Evolutionary conservation across 2,888 invertebrate genomes (phyloP).

Genomic region (Hedychridium roseum): DNA sequence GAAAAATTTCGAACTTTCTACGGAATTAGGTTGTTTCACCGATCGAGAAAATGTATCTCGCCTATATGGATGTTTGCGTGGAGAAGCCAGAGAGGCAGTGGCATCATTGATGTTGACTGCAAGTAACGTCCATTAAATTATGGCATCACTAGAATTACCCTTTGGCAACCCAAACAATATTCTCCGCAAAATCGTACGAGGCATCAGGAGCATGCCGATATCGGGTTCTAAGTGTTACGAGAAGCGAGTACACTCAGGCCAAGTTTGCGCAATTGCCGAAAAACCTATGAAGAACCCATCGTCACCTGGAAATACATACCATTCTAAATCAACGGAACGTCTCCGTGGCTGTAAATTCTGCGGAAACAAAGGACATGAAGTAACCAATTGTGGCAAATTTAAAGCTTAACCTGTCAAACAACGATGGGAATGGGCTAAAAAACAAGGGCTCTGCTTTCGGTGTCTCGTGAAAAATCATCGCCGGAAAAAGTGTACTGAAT

Average conservation of each 20-base stretch:
- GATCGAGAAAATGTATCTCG: conserved; percentile 11
- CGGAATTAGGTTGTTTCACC: conserved; percentile 6
- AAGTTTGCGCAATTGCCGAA: too few species aligned
- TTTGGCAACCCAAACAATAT: conserved; percentile 13
- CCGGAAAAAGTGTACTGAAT: not conserved
- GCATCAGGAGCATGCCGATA: conserved; percentile 3
- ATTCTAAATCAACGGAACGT: too few species aligned
- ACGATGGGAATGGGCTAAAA: not conserved
- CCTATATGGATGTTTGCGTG: not conserved
- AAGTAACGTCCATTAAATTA: not conserved
- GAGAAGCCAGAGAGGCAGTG: conserved; percentile 8
- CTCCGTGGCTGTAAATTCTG: not conserved
- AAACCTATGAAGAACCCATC: too few species aligned
- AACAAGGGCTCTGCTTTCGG: not conserved
- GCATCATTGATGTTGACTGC: conserved; percentile 5
- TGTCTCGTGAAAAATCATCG: not conserved
- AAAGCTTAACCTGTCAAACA: not conserved
- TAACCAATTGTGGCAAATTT: not conserved
- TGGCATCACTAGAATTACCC: conserved; percentile 5
- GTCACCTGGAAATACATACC: too few species aligned
- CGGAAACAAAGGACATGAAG: not conserved
- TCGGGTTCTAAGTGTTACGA: not conserved
- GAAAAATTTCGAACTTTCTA: conserved; percentile 9
- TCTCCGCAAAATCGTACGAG: conserved; percentile 1
- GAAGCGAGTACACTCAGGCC: not conserved